Evolutionary conservation across 2,797 vertebrate genomes (phyloP).

Genomic region (Syncerus caffer): DNA sequence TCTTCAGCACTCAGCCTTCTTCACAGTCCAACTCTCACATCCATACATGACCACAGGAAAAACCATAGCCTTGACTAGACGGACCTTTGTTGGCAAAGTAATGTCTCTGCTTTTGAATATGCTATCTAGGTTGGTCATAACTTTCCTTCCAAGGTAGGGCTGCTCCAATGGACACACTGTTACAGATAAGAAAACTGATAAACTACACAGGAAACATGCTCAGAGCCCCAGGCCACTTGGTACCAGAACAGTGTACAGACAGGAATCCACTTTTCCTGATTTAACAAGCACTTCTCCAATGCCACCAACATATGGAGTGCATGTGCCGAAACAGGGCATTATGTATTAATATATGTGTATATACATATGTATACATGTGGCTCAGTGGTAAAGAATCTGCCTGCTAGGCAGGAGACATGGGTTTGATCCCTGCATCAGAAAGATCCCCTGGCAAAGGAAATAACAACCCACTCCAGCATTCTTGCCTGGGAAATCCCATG

Average conservation of each 20-base stretch:
- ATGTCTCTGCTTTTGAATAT: too few species aligned
- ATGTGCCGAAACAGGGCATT: background rate
- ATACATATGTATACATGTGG: background rate
- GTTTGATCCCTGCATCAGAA: background rate
- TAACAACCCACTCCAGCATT: background rate
- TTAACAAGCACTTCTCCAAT: background rate
- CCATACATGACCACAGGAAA: too few species aligned
- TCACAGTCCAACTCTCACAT: too few species aligned
- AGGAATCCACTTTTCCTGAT: background rate
- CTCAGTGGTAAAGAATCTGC: background rate
- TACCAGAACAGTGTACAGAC: background rate
- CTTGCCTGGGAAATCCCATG: background rate
- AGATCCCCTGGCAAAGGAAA: background rate
- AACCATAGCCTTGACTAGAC: too few species aligned
- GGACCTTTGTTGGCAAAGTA: too few species aligned
- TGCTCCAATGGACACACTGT: background rate
- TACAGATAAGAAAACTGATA: background rate
- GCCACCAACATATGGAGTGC: background rate
- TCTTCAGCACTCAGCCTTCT: too few species aligned
- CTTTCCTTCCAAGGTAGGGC: background rate
- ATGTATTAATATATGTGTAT: background rate
- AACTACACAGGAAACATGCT: background rate
- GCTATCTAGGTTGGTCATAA: too few species aligned
- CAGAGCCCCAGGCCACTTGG: background rate
- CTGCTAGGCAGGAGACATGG: background rate